Evolutionary conservation across 1,140 invertebrate genomes (phyloP), one percentile per base, ranked within the genome.

Genomic region (Phthorimaea operculella): DNA sequence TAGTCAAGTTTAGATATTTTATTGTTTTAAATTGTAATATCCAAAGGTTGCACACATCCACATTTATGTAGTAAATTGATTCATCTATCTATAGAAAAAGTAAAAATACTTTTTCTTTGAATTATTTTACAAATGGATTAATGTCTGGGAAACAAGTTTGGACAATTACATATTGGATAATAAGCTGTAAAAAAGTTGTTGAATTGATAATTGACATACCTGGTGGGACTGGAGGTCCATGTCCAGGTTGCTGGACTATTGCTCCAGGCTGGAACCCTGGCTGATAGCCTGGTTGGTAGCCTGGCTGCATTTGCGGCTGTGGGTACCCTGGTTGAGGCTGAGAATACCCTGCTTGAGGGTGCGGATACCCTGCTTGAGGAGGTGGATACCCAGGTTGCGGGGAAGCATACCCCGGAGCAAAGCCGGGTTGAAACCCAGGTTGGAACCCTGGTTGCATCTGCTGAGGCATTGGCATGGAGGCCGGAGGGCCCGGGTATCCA

Each of bases 171-270:
- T n/a, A n/a, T n/a, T n/a, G n/a, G n/a, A n/a, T n/a, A n/a, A n/a
- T n/a, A n/a, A n/a, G n/a, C n/a, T n/a, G n/a, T n/a, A n/a, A 42
- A n/a, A 42, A 42, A 42, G 2, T 42, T 42, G 14, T 42, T n/a
- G 4, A 42, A 14, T 42, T 14, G 3, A 42, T 42, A 2, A 14
- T 42, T 42, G 14, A 21, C 42, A 55, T 70, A 83, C 78, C 75
- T 70, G 78, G 76, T 50, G 65, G 58, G 45, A 51, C 62, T 62
- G 74, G 72, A 6, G 76, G 67, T 16, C 21, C 54, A 15, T 4
- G n/a, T 5, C 44, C 72, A 28, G 83, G 83, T 52, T 86, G 85
- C 54, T 85, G 80, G 5, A 84, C 54, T 5, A 86, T 64, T 48
- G 83, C 60, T 28, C 59, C 57, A 64, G 60, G 58, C 45, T 65